phyloP scores from a whole-genome alignment of 1,140 invertebrate genomes.

The Brachionus rubens region DNA sequence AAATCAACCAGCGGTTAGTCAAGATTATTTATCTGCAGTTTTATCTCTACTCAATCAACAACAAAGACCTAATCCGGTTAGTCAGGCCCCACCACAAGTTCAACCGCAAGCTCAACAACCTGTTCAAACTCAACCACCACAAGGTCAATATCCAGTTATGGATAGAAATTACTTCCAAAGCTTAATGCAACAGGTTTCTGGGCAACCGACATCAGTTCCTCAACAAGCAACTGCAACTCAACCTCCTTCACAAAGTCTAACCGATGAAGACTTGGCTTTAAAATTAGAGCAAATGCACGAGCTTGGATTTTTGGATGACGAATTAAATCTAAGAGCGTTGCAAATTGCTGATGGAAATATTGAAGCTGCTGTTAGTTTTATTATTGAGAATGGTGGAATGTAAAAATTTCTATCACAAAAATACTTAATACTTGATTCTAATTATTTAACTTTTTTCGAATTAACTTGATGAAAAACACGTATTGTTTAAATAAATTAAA shows the following conservation, averaged over 20 bases:
- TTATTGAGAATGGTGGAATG: slow-evolving; percentile 6
- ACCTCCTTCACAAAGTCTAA: not conserved
- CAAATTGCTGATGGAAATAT: slow-evolving; percentile 29
- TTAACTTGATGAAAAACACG: too few species aligned
- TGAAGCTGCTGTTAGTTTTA: slow-evolving; percentile 21
- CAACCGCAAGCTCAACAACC: not conserved
- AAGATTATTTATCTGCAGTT: slow-evolving; percentile 35
- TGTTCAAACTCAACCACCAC: not conserved
- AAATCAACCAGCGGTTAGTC: slow-evolving; percentile 24
- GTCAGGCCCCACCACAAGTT: not conserved
- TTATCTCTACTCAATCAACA: slow-evolving; percentile 31
- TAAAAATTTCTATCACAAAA: too few species aligned
- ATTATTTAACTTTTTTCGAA: too few species aligned
- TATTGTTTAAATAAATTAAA: too few species aligned
- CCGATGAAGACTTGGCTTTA: not conserved
- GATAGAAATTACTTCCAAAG: slow-evolving; percentile 33
- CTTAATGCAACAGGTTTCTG: not conserved
- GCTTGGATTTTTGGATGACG: slow-evolving; percentile 30
- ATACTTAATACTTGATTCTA: too few species aligned
- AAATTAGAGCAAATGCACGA: slow-evolving; percentile 45
- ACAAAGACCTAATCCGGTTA: not conserved
- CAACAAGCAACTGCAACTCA: too few species aligned
- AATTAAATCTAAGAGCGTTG: slow-evolving; percentile 18
- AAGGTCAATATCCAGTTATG: not conserved
- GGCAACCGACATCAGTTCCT: not conserved